phyloP scores from a whole-genome alignment of 2,888 invertebrate genomes.

The Anagyrus pseudococci region DNA sequence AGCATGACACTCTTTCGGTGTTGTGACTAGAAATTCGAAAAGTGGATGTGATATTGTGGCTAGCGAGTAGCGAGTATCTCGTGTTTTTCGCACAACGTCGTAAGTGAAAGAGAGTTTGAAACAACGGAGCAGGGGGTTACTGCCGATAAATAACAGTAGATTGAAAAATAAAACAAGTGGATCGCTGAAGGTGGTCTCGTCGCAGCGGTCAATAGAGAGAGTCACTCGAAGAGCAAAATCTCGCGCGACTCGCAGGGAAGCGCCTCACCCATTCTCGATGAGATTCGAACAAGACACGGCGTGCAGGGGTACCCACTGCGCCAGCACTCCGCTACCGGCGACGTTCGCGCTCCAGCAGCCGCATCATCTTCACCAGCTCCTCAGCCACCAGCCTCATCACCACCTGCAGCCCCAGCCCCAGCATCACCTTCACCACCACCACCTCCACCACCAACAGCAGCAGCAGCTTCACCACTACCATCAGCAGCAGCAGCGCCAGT shows the following conservation, averaged over 20 bases:
- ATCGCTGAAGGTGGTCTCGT: no score
- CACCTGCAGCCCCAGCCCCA: conserved; percentile 48
- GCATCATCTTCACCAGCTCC: conserved; percentile 68
- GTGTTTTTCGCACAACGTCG: no score
- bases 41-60: no score
- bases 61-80: no score
- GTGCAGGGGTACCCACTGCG: conserved; percentile 70
- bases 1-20: no score
- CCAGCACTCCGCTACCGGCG: conserved; percentile 65
- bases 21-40: no score
- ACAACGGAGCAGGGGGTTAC: no score
- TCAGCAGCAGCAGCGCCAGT: conserved; percentile 38
- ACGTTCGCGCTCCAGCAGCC: conserved; percentile 62
- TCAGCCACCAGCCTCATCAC: conserved; percentile 72
- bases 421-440: conserved; percentile 66
- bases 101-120: no score
- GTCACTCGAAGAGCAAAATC: conserved; percentile 64
- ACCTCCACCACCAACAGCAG: conserved; percentile 70
- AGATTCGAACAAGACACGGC: conserved; percentile 73
- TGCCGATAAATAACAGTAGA: no score
- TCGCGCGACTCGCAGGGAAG: conserved; percentile 67
- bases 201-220: no score
- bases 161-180: not conserved
- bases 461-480: conserved; percentile 63
- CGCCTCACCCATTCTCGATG: conserved; percentile 64